phyloP scores from a whole-genome alignment of 2,888 invertebrate species.

The Actias luna region DNA sequence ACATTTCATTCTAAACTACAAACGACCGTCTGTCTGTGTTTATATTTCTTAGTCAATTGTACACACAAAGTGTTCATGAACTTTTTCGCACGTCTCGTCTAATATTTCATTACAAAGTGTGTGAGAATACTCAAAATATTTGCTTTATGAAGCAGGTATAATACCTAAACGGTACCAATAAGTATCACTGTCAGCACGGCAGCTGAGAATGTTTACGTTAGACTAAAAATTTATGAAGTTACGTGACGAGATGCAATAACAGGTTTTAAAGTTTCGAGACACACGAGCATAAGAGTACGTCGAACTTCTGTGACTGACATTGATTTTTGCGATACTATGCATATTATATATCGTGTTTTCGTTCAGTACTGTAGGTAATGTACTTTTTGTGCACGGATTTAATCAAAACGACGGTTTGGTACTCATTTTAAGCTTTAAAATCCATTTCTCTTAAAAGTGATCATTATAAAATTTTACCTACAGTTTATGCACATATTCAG shows the following conservation, averaged over 20 bases:
- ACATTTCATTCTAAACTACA: too few species aligned
- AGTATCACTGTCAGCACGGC: constrained; percentile 20
- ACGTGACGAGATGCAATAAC: constrained; percentile 48
- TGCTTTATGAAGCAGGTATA: not conserved
- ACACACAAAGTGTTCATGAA: not conserved
- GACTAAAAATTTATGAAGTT: constrained; percentile 48
- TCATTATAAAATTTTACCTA: too few species aligned
- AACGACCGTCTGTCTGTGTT: too few species aligned
- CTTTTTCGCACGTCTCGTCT: not conserved
- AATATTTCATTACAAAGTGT: not conserved
- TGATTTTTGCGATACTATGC: not conserved
- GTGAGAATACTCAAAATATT: not conserved
- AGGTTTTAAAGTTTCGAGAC: constrained; percentile 30
- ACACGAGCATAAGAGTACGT: constrained; percentile 27
- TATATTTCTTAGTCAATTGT: not conserved
- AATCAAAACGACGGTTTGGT: too few species aligned
- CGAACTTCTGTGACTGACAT: constrained; percentile 2
- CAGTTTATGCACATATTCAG: too few species aligned
- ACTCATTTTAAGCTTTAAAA: too few species aligned
- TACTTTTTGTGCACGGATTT: too few species aligned
- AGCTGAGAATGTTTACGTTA: constrained; percentile 41
- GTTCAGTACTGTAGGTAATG: too few species aligned
- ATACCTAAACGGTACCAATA: constrained; percentile 18
- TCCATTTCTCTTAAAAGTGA: too few species aligned
- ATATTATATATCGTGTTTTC: too few species aligned